Conservation (phyloP, 2,797 vertebrate species). For the Crocodylus rhombifer region DNA sequence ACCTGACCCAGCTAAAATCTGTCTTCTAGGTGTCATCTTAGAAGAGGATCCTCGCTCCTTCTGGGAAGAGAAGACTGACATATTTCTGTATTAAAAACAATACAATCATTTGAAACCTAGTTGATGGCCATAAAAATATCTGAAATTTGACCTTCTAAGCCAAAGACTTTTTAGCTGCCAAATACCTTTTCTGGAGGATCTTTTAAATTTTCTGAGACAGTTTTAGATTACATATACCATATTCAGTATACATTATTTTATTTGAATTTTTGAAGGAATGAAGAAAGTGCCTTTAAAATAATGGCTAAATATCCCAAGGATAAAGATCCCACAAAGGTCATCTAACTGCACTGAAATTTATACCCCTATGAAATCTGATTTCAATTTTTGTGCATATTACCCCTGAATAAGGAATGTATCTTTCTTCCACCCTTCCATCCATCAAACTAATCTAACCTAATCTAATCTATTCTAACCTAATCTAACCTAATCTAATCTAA, state of each 20-base stretch:
- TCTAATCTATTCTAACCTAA: slow-evolving; percentile 47
- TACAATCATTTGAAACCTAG: not conserved
- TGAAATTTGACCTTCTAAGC: slow-evolving; percentile 14
- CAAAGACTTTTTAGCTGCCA: slow-evolving; percentile 45
- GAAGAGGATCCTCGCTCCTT: slow-evolving; percentile 39
- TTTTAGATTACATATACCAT: not conserved
- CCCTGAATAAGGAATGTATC: slow-evolving; percentile 16
- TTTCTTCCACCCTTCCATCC: slow-evolving; percentile 7
- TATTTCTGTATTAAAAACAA: slow-evolving; percentile 35
- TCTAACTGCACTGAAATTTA: slow-evolving; percentile 43
- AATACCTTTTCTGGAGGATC: slow-evolving; percentile 16
- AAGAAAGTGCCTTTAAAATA: slow-evolving; percentile 30
- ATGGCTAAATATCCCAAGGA: slow-evolving; percentile 7
- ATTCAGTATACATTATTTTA: slow-evolving; percentile 27
- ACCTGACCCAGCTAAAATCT: slow-evolving; percentile 39
- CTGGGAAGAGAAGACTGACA: not conserved
- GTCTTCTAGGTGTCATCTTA: not conserved
- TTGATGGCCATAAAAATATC: not conserved
- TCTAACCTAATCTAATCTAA: slow-evolving; percentile 40
- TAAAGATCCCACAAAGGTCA: not conserved
- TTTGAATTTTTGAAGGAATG: slow-evolving; percentile 11
- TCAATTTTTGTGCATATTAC: not conserved
- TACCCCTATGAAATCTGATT: slow-evolving; percentile 35
- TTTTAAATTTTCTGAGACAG: slow-evolving; percentile 43
- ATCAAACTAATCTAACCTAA: slow-evolving; percentile 46